Percentiles rank a stretch among this genome's conserved stretches.
These are phyloP conservation scores for Scotopteryx bipunctaria DNA, from an alignment of 2,888 invertebrate species.

Conservation along the genomic window DNA sequence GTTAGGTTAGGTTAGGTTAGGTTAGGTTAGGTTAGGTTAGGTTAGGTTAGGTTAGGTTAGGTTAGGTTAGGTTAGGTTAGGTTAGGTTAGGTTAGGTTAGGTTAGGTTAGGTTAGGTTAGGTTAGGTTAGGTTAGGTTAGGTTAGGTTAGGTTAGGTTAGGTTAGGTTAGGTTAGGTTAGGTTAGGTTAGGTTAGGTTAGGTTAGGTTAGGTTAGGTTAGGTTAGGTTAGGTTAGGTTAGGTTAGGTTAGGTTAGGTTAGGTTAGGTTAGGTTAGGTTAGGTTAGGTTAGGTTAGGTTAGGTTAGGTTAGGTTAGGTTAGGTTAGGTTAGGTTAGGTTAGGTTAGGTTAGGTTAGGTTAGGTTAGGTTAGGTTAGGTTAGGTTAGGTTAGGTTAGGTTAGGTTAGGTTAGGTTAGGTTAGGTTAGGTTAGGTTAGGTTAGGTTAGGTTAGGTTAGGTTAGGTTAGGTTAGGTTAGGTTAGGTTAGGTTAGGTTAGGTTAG, in stretches of 20 bases:
- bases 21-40: conserved; percentile 25
- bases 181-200: conserved; percentile 21
- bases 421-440: conserved; percentile 18
- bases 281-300: conserved; percentile 25
- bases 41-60: conserved; percentile 17
- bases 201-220: conserved; percentile 16
- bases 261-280: conserved; percentile 21
- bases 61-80: conserved; percentile 12
- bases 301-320: conserved; percentile 22
- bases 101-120: conserved; percentile 31
- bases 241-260: conserved; percentile 20
- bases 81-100: conserved; percentile 22
- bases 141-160: conserved; percentile 25
- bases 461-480: conserved; percentile 24
- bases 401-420: conserved; percentile 19
- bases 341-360: conserved; percentile 25
- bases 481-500: conserved; percentile 18
- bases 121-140: conserved; percentile 29
- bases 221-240: conserved; percentile 13
- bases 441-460: conserved; percentile 23
- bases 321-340: conserved; percentile 25
- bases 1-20: conserved; percentile 24
- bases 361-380: conserved; percentile 20
- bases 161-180: conserved; percentile 27
- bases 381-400: conserved; percentile 18